These are phyloP conservation scores for Gallinago media DNA, from an alignment of 2,113 vertebrate species.

Conservation along the genomic window DNA sequence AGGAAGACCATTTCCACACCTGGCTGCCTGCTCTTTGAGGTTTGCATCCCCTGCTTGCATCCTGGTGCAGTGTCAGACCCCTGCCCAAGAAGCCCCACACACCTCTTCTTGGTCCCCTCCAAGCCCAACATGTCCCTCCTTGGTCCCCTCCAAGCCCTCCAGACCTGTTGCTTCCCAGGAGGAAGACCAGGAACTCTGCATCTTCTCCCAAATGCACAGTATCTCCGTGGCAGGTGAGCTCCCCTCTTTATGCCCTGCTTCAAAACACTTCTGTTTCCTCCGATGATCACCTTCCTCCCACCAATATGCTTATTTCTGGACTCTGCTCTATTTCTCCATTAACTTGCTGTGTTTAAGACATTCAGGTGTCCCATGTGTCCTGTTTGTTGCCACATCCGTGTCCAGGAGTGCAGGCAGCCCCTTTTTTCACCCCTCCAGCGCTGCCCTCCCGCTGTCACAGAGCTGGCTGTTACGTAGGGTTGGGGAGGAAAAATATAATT, in stretches of 20 bases:
- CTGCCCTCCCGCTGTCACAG: background rate
- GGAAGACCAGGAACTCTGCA: background rate
- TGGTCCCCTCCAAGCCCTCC: background rate
- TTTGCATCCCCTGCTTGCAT: background rate
- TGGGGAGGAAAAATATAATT: background rate
- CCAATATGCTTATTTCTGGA: background rate
- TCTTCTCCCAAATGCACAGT: background rate
- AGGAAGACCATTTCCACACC: background rate
- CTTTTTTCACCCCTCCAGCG: background rate
- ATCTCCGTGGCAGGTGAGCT: rapidly evolving
- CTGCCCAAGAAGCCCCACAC: background rate
- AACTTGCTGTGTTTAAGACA: background rate
- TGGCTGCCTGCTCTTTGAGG: background rate
- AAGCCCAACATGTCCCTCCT: background rate
- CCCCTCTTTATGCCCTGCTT: background rate
- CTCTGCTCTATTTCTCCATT: background rate
- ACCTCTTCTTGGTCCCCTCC: background rate
- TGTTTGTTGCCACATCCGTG: background rate
- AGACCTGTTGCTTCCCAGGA: rapidly evolving
- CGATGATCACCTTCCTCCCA: background rate
- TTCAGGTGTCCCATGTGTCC: background rate
- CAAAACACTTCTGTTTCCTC: background rate
- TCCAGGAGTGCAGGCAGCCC: background rate
- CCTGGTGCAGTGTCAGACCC: background rate
- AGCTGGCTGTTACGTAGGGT: rapidly evolving